A percentile compares a stretch with the other conserved stretches of the same genome.
These are phyloP conservation scores for Augochlorella aurata DNA, from an alignment of 2,888 invertebrate genomes.

Conservation along the genomic window DNA sequence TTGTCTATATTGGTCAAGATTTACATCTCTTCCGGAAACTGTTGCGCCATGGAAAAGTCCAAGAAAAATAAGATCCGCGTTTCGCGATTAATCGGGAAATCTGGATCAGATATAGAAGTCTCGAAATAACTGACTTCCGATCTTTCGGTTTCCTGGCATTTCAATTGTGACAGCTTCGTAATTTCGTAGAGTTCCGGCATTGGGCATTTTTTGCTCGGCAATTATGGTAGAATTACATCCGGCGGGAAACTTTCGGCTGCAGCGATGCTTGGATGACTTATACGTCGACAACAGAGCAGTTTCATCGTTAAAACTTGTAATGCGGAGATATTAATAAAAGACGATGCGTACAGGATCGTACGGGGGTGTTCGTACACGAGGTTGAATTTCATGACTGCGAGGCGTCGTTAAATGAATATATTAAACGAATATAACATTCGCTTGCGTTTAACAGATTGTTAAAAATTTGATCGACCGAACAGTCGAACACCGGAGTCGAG, in stretches of 20 bases:
- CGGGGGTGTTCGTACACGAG: background rate
- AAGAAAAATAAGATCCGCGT: too few relatives aligned
- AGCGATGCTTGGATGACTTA: background rate
- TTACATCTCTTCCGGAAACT: background rate
- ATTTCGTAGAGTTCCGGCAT: background rate
- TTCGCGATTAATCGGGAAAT: too few relatives aligned
- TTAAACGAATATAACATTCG: too few relatives aligned
- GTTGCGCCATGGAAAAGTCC: too few relatives aligned
- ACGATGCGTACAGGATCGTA: too few relatives aligned
- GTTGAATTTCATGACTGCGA: background rate
- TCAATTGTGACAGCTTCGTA: background rate
- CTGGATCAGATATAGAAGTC: too few relatives aligned
- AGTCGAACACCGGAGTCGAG: too few relatives aligned
- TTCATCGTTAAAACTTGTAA: constrained; percentile 7
- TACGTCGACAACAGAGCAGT: background rate
- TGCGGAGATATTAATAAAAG: background rate
- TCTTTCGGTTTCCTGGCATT: background rate
- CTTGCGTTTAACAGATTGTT: too few relatives aligned
- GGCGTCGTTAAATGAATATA: too few relatives aligned
- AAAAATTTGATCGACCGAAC: too few relatives aligned
- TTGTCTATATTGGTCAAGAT: background rate
- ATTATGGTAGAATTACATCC: background rate
- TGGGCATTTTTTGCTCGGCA: background rate
- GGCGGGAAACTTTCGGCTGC: background rate
- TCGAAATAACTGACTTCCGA: too few relatives aligned